Evolutionary conservation across 2,797 vertebrate genomes (phyloP), one percentile per base, ranked within the genome.

Genomic region (Amphiprion clarkii): DNA sequence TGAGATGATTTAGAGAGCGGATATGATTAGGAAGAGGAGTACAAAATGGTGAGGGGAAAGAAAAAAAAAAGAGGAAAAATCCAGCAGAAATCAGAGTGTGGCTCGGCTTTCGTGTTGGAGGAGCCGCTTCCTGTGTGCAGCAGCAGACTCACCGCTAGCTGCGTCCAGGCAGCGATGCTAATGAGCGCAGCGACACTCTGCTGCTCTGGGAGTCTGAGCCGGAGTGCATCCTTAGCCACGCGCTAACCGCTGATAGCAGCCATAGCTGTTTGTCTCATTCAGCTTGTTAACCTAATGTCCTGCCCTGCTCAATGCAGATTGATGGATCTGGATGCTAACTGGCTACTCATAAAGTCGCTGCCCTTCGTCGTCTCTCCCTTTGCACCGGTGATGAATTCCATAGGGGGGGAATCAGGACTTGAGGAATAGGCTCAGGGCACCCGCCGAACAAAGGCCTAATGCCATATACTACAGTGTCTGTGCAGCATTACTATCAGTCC

Each of bases 401-500:
- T 17, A 21, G 78, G 64, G 33, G 82, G 74, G 31, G 62, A 68
- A 81, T 85, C 78, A 86, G 62, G 86, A 81, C 69, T 80, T 82
- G 75, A 88, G 88, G 76, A 87, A 89, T 79, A 62, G 83, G 44
- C 74, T 82, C 61, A 27, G 82, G 77, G 85, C 54, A 48, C 57
- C 2, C 1, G 60, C n/a, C 56, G 16, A 68, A 79, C 86, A 82
- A 84, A 88, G 89, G 78, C 36, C 89, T 88, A 86, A 93, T 89
- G 89, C 84, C 86, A 91, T 92, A 93, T 90, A 90, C 83, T 79
- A 82, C 88, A 73, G 84, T 68, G 82, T 91, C 87, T 88, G 68
- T 62, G 80, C 81, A 66, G 84, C 76, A 70, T 36, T 74, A 65
- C 82, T 53, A 88, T 91, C 78, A 80, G 82, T 87, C 87, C 89